Conservation (phyloP, 2,888 invertebrate genomes). For the Eristalis arbustorum region DNA sequence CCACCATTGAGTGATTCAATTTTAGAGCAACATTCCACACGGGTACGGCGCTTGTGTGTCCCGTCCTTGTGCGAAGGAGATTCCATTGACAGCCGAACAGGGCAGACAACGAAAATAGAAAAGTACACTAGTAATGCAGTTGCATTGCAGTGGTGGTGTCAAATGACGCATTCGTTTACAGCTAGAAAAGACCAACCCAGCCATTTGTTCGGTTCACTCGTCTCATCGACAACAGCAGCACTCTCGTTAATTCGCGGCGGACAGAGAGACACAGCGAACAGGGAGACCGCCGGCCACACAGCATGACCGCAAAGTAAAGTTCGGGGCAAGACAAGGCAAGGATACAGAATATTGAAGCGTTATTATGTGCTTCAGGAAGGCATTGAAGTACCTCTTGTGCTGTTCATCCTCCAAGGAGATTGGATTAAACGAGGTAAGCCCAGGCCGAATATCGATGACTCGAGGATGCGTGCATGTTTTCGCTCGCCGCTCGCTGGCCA, state of each 20-base stretch:
- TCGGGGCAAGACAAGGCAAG: neutral
- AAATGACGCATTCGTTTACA: constrained; percentile 57
- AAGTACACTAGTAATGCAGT: constrained; percentile 47
- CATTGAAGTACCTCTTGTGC: constrained; percentile 70
- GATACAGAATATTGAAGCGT: constrained; percentile 24
- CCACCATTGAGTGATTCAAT: neutral
- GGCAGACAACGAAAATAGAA: constrained; percentile 1
- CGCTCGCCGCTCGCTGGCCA: neutral
- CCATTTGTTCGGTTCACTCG: constrained; percentile 8
- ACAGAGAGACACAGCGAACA: neutral
- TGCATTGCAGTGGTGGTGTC: constrained; percentile 50
- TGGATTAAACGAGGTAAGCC: constrained; percentile 78
- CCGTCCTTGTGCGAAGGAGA: neutral
- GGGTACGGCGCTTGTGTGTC: neutral
- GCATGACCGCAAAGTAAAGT: constrained; percentile 25
- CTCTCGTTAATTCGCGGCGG: neutral
- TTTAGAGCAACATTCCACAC: neutral
- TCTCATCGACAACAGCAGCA: neutral
- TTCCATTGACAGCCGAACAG: neutral
- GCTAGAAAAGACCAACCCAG: neutral
- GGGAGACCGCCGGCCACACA: neutral
- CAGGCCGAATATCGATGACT: constrained; percentile 71
- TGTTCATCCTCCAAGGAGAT: constrained; percentile 73
- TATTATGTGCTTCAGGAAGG: constrained; percentile 71
- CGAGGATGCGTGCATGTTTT: neutral